Conservation (phyloP, 2,113 vertebrate genomes). For the Cyphomyrus plagiostoma region DNA sequence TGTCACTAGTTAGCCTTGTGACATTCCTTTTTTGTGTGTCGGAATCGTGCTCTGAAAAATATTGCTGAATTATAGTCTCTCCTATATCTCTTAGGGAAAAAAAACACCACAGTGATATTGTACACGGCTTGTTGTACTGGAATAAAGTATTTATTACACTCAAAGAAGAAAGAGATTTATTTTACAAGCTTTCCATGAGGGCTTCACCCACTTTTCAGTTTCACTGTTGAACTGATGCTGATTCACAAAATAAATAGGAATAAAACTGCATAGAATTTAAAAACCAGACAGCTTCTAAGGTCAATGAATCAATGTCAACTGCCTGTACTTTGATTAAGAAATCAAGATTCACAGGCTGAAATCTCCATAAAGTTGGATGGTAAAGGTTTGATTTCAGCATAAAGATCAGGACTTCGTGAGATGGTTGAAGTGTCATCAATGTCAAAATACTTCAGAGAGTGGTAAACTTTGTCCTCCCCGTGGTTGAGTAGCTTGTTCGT, state of each 20-base stretch:
- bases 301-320: neutral
- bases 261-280: neutral
- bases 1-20: neutral
- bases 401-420: constrained; percentile 44
- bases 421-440: constrained; percentile 33
- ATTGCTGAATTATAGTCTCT: neutral
- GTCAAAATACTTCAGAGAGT: constrained; percentile 48
- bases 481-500: constrained; percentile 40
- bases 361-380: constrained; percentile 34
- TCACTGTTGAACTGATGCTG: neutral
- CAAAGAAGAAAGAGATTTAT: neutral
- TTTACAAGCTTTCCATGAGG: neutral
- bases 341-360: constrained; percentile 23
- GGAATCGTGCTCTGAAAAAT: neutral
- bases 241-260: neutral
- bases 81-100: neutral
- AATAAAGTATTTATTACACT: neutral
- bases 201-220: neutral
- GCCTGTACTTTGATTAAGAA: neutral
- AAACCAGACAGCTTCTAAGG: neutral
- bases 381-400: constrained; percentile 42
- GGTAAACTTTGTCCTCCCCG: constrained; percentile 37
- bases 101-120: neutral
- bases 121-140: neutral
- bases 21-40: neutral